These are phyloP conservation scores for Sclerurus mexicanus DNA, from an alignment of 2,113 vertebrate species.

Conservation along the genomic window DNA sequence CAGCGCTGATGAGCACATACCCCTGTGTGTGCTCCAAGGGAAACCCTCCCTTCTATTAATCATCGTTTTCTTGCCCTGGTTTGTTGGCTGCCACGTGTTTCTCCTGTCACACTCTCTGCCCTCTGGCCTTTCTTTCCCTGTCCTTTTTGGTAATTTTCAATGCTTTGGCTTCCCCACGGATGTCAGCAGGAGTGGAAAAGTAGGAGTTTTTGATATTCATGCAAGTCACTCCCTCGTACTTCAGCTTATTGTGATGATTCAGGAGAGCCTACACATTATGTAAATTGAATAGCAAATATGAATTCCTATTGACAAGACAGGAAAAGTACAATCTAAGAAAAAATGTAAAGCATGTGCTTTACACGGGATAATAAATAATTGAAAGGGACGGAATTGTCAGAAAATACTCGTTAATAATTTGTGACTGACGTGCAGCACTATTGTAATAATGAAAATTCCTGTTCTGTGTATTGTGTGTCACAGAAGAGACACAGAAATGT, in stretches of 20 bases:
- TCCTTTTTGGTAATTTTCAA: background rate
- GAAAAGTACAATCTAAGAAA: background rate
- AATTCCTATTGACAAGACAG: conserved; percentile 30
- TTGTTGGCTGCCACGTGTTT: background rate
- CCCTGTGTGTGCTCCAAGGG: background rate
- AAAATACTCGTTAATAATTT: conserved; percentile 18
- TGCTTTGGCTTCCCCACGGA: background rate
- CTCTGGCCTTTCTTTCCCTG: background rate
- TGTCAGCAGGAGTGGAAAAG: conserved; percentile 4
- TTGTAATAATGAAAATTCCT: background rate
- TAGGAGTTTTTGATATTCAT: background rate
- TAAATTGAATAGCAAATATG: conserved; percentile 45
- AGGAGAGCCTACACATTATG: conserved; percentile 31
- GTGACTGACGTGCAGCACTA: background rate
- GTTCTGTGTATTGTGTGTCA: background rate
- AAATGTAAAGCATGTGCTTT: conserved; percentile 3
- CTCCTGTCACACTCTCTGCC: background rate
- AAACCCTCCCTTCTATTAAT: background rate
- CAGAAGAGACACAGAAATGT: background rate
- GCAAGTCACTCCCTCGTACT: background rate
- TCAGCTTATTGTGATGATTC: conserved; percentile 40
- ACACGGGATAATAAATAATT: conserved; percentile 24
- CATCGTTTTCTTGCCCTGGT: background rate
- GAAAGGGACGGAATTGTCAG: background rate
- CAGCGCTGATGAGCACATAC: fast-evolving